Conservation (phyloP, 2,888 invertebrate species). For the Microplitis deprimator region DNA sequence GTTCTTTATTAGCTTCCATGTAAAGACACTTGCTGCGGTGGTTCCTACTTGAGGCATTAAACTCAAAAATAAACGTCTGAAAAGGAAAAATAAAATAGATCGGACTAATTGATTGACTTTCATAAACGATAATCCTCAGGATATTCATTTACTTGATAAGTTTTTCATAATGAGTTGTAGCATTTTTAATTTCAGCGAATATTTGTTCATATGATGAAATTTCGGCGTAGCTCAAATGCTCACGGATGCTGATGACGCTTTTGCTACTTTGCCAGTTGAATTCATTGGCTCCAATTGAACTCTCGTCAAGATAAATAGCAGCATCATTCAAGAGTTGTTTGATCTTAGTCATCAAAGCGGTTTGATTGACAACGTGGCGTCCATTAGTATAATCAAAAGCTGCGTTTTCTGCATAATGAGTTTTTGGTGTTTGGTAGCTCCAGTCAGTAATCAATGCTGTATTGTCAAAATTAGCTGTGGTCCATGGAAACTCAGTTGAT, state of each 20-base stretch:
- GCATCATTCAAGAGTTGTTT: neutral
- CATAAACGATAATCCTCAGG: too few relatives aligned
- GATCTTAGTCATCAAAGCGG: neutral
- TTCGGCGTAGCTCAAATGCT: neutral
- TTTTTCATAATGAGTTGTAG: neutral
- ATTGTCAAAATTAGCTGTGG: neutral
- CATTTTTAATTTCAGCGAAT: neutral
- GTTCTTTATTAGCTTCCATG: neutral
- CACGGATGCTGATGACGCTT: conserved; percentile 61
- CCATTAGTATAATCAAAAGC: neutral
- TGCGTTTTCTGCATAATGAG: neutral
- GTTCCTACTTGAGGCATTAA: neutral
- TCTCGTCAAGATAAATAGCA: conserved; percentile 49
- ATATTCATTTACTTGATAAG: neutral
- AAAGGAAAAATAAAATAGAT: too few relatives aligned
- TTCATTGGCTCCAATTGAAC: conserved; percentile 61
- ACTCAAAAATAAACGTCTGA: neutral
- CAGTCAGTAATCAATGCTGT: neutral
- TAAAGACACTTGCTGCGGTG: neutral
- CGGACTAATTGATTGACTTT: neutral
- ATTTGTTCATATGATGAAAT: neutral
- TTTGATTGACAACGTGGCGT: neutral
- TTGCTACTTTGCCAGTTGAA: conserved; percentile 64
- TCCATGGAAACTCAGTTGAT: neutral
- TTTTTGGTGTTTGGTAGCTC: neutral